phyloP scores from a whole-genome alignment of 2,113 vertebrate species.

The Coreoperca whiteheadi region DNA sequence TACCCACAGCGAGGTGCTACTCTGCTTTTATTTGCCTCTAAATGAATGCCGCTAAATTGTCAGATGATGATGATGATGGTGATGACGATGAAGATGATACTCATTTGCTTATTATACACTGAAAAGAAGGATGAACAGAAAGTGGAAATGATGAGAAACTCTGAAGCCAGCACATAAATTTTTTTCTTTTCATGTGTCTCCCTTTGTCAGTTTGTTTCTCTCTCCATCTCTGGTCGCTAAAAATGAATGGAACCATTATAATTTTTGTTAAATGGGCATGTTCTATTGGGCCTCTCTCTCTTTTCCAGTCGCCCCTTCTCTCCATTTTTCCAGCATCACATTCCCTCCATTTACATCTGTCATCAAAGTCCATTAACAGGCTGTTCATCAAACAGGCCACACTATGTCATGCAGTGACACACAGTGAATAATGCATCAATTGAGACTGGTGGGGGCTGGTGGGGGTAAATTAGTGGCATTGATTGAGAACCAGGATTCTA shows the following conservation, averaged over 20 bases:
- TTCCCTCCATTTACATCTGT: constrained; percentile 60
- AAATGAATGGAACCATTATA: constrained; percentile 52
- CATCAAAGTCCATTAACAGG: constrained; percentile 71
- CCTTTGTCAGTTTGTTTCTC: neutral
- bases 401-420: constrained; percentile 54
- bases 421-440: constrained; percentile 65
- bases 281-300: constrained; percentile 28
- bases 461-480: constrained; percentile 62
- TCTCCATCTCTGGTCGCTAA: constrained; percentile 18
- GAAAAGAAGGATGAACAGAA: neutral
- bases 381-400: constrained; percentile 55
- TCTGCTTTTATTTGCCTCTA: constrained; percentile 1
- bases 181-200: neutral
- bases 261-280: constrained; percentile 56
- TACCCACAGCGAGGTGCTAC: neutral
- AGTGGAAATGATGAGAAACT: constrained; percentile 6
- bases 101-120: constrained; percentile 35
- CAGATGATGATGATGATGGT: constrained; percentile 22
- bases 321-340: constrained; percentile 30
- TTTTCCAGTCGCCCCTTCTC: constrained; percentile 9
- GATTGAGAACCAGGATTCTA: constrained; percentile 69
- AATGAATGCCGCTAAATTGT: constrained; percentile 17
- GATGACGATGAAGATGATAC: constrained; percentile 5
- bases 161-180: neutral
- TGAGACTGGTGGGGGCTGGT: constrained; percentile 26